Evolutionary conservation across 1,140 invertebrate genomes (phyloP).

Genomic region (Drosophila mayri): DNA sequence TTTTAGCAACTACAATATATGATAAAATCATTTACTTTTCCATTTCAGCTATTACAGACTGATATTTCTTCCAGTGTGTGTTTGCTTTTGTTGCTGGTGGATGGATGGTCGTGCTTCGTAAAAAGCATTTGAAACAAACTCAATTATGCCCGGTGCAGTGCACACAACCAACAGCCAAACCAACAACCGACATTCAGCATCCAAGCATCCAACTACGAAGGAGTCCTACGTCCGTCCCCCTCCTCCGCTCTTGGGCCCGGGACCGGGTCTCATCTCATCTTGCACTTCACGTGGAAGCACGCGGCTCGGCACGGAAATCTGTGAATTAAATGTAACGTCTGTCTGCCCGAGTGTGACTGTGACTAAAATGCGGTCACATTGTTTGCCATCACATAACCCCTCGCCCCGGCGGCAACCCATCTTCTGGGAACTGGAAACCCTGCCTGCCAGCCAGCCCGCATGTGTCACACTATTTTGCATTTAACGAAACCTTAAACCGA

Average conservation of each 20-base stretch:
- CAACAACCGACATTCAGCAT: constrained; percentile 48
- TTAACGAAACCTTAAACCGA: constrained; percentile 38
- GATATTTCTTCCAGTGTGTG: constrained; percentile 42
- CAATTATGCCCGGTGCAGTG: constrained; percentile 81
- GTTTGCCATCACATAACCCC: constrained; percentile 66
- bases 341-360: constrained; percentile 70
- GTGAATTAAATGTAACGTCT: constrained; percentile 59
- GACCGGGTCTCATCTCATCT: constrained; percentile 22
- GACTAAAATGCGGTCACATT: constrained; percentile 83
- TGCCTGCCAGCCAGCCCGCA: constrained; percentile 60
- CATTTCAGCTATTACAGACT: not conserved
- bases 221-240: constrained; percentile 2
- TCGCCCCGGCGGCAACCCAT: not conserved
- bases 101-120: constrained; percentile 75
- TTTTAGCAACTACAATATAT: not conserved
- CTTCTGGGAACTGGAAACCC: constrained; percentile 49
- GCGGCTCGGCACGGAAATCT: constrained; percentile 46
- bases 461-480: constrained; percentile 75
- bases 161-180: constrained; percentile 45
- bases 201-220: constrained; percentile 45
- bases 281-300: constrained; percentile 54
- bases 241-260: not conserved
- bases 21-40: not conserved
- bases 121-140: constrained; percentile 84
- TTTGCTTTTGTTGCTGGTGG: constrained; percentile 62